phyloP scores from a whole-genome alignment of 2,113 vertebrate genomes.

The Oreochromis niloticus region DNA sequence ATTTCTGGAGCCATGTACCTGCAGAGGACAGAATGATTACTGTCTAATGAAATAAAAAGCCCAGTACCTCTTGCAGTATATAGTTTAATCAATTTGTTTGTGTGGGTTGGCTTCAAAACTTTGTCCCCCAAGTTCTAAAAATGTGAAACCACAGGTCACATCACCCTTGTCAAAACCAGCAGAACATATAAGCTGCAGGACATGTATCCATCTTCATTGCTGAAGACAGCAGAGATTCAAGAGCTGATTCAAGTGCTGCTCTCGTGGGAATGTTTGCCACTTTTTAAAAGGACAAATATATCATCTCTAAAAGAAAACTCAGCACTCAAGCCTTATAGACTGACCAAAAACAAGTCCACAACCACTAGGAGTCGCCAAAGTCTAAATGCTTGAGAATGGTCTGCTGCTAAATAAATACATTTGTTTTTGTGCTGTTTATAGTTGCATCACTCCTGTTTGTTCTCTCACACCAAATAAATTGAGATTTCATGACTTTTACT shows the following conservation, averaged over 20 bases:
- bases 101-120: background rate
- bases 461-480: background rate
- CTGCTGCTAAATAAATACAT: background rate
- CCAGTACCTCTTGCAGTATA: background rate
- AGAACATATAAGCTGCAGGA: background rate
- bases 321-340: background rate
- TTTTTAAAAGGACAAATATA: background rate
- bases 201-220: background rate
- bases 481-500: background rate
- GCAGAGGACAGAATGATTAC: conserved; percentile 62
- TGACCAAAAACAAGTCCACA: background rate
- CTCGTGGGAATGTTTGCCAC: background rate
- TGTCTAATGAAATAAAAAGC: conserved; percentile 21
- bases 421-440: background rate
- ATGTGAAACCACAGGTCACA: background rate
- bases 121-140: background rate
- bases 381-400: background rate
- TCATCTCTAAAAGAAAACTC: background rate
- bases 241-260: background rate
- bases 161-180: background rate
- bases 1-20: conserved; percentile 99
- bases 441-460: background rate
- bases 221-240: background rate
- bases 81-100: background rate
- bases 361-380: background rate